Conservation (phyloP, 2,888 invertebrate genomes). For the Eristalinus aeneus region DNA sequence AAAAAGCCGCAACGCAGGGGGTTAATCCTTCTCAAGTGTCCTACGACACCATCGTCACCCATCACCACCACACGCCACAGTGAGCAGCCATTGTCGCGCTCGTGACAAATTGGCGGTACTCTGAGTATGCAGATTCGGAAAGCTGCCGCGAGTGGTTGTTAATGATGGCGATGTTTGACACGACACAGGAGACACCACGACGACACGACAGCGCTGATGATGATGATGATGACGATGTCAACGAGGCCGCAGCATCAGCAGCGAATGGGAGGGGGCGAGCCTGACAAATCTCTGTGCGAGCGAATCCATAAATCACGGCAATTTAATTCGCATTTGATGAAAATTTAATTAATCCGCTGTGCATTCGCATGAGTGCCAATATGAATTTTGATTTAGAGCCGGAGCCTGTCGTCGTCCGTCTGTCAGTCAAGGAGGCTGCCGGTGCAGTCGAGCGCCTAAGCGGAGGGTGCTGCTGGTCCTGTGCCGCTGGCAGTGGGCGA, state of each 20-base stretch:
- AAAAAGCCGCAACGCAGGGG: slow-evolving; percentile 72
- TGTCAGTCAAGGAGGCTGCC: background rate
- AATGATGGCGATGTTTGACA: slow-evolving; percentile 67
- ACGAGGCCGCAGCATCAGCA: background rate
- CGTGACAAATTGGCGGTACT: slow-evolving; percentile 67
- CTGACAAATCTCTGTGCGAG: slow-evolving; percentile 67
- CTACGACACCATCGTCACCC: slow-evolving; percentile 10
- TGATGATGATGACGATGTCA: background rate
- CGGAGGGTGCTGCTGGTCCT: background rate
- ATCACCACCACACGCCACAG: slow-evolving; percentile 26
- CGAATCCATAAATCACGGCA: slow-evolving; percentile 71
- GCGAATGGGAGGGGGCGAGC: background rate
- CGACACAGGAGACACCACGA: slow-evolving; percentile 38
- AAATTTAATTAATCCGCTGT: slow-evolving; percentile 70
- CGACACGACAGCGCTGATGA: background rate
- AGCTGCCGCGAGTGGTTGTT: slow-evolving; percentile 56
- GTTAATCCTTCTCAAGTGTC: slow-evolving; percentile 72
- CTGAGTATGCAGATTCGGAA: slow-evolving; percentile 59
- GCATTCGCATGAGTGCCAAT: slow-evolving; percentile 67
- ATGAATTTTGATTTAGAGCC: slow-evolving; percentile 45
- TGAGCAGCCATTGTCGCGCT: slow-evolving; percentile 26
- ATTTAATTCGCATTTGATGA: slow-evolving; percentile 71
- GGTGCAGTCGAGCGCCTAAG: background rate
- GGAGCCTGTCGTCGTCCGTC: background rate
- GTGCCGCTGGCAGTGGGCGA: background rate